A percentile compares a stretch with the other conserved stretches of the same genome.
Evolutionary conservation across 2,797 vertebrate species (phyloP).

Genomic region (Tragopan temminckii): DNA sequence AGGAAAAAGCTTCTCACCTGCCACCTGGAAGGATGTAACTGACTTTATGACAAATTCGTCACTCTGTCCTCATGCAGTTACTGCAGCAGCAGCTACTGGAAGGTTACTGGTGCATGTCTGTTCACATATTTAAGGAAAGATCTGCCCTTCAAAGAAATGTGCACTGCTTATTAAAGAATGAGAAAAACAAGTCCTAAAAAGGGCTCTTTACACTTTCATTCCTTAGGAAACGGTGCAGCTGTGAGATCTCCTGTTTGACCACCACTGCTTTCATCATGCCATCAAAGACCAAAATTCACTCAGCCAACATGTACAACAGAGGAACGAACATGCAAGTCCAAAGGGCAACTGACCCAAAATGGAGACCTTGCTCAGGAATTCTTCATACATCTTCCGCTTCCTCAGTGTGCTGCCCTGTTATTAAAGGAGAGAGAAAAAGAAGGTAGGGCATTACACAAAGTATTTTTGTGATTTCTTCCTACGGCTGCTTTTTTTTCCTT

Average conservation of each 20-base stretch:
- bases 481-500: slow-evolving; percentile 9
- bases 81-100: background rate
- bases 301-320: background rate
- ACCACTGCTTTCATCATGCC: background rate
- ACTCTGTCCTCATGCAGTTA: background rate
- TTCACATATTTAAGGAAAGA: background rate
- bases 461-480: slow-evolving; percentile 70
- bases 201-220: background rate
- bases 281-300: slow-evolving; percentile 10
- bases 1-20: slow-evolving; percentile 35
- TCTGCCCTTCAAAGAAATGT: background rate
- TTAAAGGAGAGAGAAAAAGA: slow-evolving; percentile 53
- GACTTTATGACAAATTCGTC: background rate
- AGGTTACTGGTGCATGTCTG: background rate
- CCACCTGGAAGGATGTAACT: background rate
- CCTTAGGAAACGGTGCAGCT: background rate
- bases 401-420: slow-evolving; percentile 94
- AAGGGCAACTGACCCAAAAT: slow-evolving; percentile 90
- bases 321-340: slow-evolving; percentile 15
- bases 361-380: slow-evolving; percentile 97
- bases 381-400: slow-evolving; percentile 98
- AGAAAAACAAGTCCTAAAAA: slow-evolving; percentile 1
- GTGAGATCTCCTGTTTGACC: background rate
- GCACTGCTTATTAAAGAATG: background rate
- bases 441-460: slow-evolving; percentile 28